Evolutionary conservation across 2,113 vertebrate species (phyloP).

Genomic region (Recurvirostra avosetta): DNA sequence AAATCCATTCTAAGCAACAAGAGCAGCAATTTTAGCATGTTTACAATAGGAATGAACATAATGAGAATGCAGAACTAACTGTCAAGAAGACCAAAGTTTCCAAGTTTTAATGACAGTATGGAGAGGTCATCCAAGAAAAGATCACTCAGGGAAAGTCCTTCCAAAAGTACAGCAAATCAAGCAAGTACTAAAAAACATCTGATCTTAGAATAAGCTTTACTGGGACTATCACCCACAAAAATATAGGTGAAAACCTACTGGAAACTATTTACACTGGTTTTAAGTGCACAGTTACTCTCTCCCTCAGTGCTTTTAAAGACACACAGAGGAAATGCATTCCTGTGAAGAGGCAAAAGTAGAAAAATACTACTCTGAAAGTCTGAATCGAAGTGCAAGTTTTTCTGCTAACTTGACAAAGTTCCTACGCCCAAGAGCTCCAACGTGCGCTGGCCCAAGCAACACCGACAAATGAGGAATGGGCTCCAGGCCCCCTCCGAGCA

Average conservation of each 20-base stretch:
- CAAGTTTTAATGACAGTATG: conserved; percentile 43
- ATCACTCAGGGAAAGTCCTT: conserved; percentile 61
- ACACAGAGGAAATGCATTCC: not conserved
- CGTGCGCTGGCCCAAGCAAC: not conserved
- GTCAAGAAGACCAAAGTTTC: conserved; percentile 51
- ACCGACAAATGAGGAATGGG: not conserved
- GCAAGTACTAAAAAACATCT: conserved; percentile 25
- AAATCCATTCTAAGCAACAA: conserved; percentile 48
- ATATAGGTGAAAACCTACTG: not conserved
- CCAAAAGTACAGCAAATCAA: conserved; percentile 32
- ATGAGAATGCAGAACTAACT: conserved; percentile 28
- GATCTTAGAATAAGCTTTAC: not conserved
- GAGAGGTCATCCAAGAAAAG: conserved; percentile 67
- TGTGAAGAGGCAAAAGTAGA: not conserved
- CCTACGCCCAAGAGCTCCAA: accelerated
- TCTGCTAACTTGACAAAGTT: not conserved
- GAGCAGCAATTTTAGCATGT: conserved; percentile 36
- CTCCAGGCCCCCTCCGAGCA: not conserved
- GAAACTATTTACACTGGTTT: not conserved
- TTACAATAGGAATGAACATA: conserved; percentile 42
- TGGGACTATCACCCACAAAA: not conserved
- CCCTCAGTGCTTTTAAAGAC: not conserved
- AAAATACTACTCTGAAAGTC: not conserved
- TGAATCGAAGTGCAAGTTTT: not conserved
- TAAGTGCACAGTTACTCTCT: not conserved